Evolutionary conservation across 64 coral and sea anemone genomes (phyloP), one percentile per base, ranked within the genome.

Genomic region (Dendrophyllia cribrosa): DNA sequence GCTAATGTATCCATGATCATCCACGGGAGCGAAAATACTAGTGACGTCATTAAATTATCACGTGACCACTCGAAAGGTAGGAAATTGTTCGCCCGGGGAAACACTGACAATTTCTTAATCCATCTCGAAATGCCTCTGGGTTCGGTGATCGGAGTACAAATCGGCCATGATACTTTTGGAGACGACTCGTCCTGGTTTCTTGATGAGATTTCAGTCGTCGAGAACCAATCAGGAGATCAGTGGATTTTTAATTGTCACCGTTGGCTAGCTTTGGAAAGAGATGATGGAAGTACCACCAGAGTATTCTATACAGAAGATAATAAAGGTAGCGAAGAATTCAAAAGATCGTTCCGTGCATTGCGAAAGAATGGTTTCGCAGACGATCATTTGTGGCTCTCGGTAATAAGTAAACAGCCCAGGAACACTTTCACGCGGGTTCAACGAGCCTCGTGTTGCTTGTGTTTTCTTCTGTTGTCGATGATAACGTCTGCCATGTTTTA

Each of bases 161-260:
- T 91, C 5, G 91, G 94, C 83, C 94, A 96, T 49, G 89, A 96
- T 48, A 92, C 75, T 85, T 87, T 44, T n/a, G 94, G 94, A 20
- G 86, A 65, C 9, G 76, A 92, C 44, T 82, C 94, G 4, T 92
- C 83, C 4, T 93, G 91, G 91, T 93, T 58, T 58, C n/a, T 93
- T 3, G 87, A 62, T 5, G 34, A 79, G 14, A 65, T 88, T 15
- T 78, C 79, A 43, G 45, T 80, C 12, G 16, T 20, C n/a, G 63
- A 93, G 2, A 4, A 70, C 23, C n/a, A n/a, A 47, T 59, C 72
- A 20, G 26, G 78, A 5, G 12, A 77, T 5, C 44, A 80, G 44
- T 79, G 91, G 83, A 45, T 93, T 12, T 93, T 88, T 78, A 9
- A 52, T 6, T 93, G 91, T 50, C 45, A 93, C 72, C 83, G 91